Evolutionary conservation across 2,113 vertebrate genomes (phyloP), one percentile per base, ranked within the genome.

Genomic region (Colius striatus): DNA sequence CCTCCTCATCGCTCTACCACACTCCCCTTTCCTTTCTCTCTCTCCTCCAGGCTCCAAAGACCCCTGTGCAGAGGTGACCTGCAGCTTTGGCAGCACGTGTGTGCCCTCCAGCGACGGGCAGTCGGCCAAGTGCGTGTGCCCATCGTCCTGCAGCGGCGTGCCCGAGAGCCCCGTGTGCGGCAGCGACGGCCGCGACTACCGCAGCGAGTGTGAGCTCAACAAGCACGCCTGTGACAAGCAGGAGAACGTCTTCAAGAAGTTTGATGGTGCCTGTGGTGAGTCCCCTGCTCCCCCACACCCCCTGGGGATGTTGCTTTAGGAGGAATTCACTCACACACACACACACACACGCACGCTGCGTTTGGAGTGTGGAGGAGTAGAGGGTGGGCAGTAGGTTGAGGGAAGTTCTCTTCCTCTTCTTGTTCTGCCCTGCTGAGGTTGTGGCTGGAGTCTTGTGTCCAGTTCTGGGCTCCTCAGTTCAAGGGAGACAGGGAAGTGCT

Each of bases 11-110:
- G 38, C 12, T 41, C 9, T 41, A 41, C 38, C 38, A 41, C 38
- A 41, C 12, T 10, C 38, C 38, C 38, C 38, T 41, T 18, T 3
- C 57, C 38, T 23, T 10, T 9, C 7, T 41, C 20, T 32, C 27
- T 38, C 8, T 12, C 63, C 75, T 43, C 1, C 97, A 99, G 99
- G 98, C 85, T 98, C 98, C 92, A 99, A 98, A 94, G 99, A 99
- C 95, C 99, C 99, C 27, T 99, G 99, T 23, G 66, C 97, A 0
- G 98, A 99, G 12, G 98, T 99, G 96, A 98, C 90, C 67, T 99
- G 99, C 97, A 99, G 98, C 92, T 99, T 99, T 0, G 99, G 99
- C 97, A 99, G 99, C 97, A 99, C 98, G 32, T 99, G 99, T 0
- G 97, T 98, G 10, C 99, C 97, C 94, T 99, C 99, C 0, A 93